These are phyloP conservation scores for Bombus pyrosoma DNA, from an alignment of 1,140 invertebrate species.

Conservation along the genomic window DNA sequence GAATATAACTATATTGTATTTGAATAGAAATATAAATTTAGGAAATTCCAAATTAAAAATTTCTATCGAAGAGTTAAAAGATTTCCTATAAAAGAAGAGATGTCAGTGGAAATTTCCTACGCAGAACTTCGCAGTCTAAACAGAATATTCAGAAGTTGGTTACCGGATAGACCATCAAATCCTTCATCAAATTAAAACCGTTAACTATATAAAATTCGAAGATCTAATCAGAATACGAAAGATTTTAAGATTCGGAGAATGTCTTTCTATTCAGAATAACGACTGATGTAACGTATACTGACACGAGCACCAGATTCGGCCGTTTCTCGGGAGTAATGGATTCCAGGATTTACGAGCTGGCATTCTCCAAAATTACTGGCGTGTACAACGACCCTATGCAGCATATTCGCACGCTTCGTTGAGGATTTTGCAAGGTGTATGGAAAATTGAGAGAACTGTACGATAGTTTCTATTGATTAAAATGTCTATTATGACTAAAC, in stretches of 20 bases:
- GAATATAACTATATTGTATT: too few relatives aligned
- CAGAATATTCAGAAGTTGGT: not conserved
- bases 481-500: not conserved
- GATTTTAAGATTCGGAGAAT: not conserved
- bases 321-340: conserved; percentile 18
- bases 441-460: conserved; percentile 7
- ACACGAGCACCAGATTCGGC: not conserved
- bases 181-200: too few relatives aligned
- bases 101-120: not conserved
- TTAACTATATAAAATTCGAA: not conserved
- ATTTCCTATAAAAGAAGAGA: not conserved
- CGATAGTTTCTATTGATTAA: not conserved
- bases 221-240: not conserved
- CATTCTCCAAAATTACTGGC: conserved; percentile 38
- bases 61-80: not conserved
- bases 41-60: not conserved
- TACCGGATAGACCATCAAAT: not conserved
- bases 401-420: not conserved
- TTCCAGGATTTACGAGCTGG: conserved; percentile 24
- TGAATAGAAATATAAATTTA: not conserved
- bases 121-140: not conserved
- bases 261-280: not conserved
- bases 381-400: not conserved
- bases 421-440: not conserved
- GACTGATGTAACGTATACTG: not conserved